Evolutionary conservation across 2,797 vertebrate species (phyloP), one percentile per base, ranked within the genome.

Genomic region (Mustela erminea): DNA sequence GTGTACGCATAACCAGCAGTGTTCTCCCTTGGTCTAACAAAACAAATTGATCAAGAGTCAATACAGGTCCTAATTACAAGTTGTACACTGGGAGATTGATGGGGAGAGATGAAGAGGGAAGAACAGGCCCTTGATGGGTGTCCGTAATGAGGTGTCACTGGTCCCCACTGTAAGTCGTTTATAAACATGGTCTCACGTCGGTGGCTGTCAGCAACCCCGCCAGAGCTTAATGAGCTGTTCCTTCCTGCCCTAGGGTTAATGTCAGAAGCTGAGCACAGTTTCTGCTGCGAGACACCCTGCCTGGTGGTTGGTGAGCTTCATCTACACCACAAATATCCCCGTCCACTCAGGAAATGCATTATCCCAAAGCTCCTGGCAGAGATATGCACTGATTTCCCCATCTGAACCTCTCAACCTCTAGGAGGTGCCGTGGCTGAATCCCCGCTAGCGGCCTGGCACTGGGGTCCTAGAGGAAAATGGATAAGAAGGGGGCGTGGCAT

Each of bases 201-300:
- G 98, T 75, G 74, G 96, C 97, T 98, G 98, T 98, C 98, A 98
- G 93, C 98, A 98, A 98, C 93, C 87, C 97, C 15, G 52, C 97
- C 98, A 97, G 98, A 98, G 97, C 92, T 98, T 99, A 99, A 98
- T 98, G 98, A 99, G 98, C 97, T 98, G 95, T 83, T 97, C 98
- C 97, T 97, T 98, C 96, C 97, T 98, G 98, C 97, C 98, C 98
- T 41, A 1, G 97, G 98, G 98, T 98, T 98, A 98, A 98, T 97
- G 97, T 97, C 97, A 27, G 98, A 98, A 97, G 97, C 95, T 88
- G 98, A 98, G 97, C 98, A 92, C 96, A 96, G 98, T 98, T 98
- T 97, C 98, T 95, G 89, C 92, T 96, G 70, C 1, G 9, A 87
- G 90, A 96, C n/a, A 85, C 93, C 64, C 96, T 96, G 92, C 97